Evolutionary conservation across 2,888 invertebrate species (phyloP), one percentile per base, ranked within the genome.

Genomic region (Steinernema hermaphroditum): DNA sequence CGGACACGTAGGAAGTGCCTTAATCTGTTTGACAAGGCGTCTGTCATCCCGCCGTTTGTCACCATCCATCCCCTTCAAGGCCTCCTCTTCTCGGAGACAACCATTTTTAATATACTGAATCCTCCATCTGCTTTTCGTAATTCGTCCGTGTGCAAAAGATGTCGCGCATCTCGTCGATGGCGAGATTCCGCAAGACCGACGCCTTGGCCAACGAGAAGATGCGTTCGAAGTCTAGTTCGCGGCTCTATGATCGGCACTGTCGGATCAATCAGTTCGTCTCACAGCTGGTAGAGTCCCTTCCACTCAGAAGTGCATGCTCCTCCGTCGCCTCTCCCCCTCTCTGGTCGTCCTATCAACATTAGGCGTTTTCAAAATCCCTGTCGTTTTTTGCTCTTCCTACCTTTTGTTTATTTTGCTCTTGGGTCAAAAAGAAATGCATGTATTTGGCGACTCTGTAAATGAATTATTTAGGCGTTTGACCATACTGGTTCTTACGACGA

Each of bases 401-500:
- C 16, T 62, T 32, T 32, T 34, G 29, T 62, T 62, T 34, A 29
- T 27, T 62, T 32, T 62, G n/a, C 24, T 50, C 24, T 22, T 32
- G 29, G 12, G 16, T 19, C 29, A 8, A 29, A 62, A 62, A 62
- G 32, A 34, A 62, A 62, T 34, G 62, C 62, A 62, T 62, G 32
- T 62, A 29, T 62, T 62, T 62, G 62, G 34, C 32, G 27, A 62
- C 29, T 62, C 29, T 29, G 12, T 62, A 32, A 29, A 62, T 62
- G 62, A 62, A 62, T 32, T 62, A 76, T 77, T 76, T 68, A 78
- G 78, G 97, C 97, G 0, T 98, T 98, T 87, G 94, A 94, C 1
- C 95, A 96, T 87, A 98, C 97, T 0, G 92, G 95, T 0, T 92
- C 93, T 72, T 98, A 98, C 87, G 97, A 98, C 88, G 90, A 91